Conservation (phyloP, 2,113 vertebrate genomes). For the Gyps fulvus region DNA sequence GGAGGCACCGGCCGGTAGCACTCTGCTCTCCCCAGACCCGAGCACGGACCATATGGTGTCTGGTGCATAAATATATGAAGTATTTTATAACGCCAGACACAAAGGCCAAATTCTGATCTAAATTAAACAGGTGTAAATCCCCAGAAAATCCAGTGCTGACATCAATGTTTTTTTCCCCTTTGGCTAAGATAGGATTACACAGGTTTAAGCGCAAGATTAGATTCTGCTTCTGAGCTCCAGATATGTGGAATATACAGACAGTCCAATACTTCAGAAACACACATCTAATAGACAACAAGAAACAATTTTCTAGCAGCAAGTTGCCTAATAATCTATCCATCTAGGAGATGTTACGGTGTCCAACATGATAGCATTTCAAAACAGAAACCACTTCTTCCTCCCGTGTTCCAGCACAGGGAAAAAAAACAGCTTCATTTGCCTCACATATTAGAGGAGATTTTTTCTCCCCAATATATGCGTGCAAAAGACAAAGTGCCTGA, state of each 20-base stretch:
- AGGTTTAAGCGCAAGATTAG: neutral
- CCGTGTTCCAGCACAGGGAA: neutral
- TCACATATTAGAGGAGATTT: neutral
- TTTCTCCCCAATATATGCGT: neutral
- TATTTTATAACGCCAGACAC: neutral
- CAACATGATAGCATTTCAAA: neutral
- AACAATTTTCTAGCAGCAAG: neutral
- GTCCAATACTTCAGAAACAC: neutral
- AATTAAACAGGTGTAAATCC: constrained; percentile 14
- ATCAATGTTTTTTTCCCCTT: neutral
- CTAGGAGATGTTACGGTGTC: neutral
- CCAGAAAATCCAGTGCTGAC: neutral
- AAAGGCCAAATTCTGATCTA: neutral
- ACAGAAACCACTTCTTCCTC: neutral
- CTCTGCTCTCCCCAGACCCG: neutral
- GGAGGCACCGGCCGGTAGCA: neutral
- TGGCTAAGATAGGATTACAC: neutral
- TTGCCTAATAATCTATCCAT: neutral
- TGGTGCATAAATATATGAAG: neutral
- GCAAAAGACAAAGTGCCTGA: neutral
- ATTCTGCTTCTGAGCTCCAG: neutral
- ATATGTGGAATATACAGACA: neutral
- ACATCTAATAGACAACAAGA: neutral
- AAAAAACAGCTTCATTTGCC: neutral
- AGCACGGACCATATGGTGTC: neutral